Evolutionary conservation across 1,140 invertebrate species (phyloP).

Genomic region (Apis cerana): DNA sequence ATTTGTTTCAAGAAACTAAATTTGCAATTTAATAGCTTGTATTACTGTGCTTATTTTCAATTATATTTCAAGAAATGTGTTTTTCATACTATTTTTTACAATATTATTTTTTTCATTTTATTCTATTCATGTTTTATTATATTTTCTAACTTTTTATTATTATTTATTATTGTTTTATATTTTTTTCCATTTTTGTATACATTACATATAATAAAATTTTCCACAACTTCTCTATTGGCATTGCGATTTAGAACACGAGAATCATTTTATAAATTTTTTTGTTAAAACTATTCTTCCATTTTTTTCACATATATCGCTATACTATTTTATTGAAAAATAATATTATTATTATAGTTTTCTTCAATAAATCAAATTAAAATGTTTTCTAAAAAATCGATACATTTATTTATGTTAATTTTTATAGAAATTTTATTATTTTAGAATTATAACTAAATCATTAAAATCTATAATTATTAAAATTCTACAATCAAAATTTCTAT

Average conservation of each 20-base stretch:
- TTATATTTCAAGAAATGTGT: neutral
- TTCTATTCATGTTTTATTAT: neutral
- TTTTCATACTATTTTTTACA: neutral
- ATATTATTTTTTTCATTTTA: neutral
- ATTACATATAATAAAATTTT: neutral
- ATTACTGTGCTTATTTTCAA: neutral
- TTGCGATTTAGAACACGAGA: neutral
- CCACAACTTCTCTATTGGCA: constrained; percentile 6
- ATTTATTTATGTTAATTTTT: neutral
- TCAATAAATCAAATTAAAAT: neutral
- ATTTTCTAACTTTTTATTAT: neutral
- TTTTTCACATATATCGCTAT: neutral
- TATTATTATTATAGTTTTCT: neutral
- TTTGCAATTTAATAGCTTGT: too few relatives aligned
- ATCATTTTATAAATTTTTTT: neutral
- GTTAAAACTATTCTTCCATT: neutral
- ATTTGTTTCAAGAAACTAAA: too few relatives aligned
- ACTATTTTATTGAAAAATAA: constrained; percentile 6
- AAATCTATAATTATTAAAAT: neutral
- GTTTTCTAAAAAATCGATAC: neutral
- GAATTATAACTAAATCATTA: neutral
- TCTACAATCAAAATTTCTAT: neutral
- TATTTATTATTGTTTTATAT: too few relatives aligned
- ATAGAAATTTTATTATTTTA: neutral
- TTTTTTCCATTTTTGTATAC: constrained; percentile 8